Percentiles rank a stretch among this genome's conserved stretches.
These are phyloP conservation scores for Chelonia mydas DNA, from an alignment of 2,797 vertebrate species.

Conservation along the genomic window DNA sequence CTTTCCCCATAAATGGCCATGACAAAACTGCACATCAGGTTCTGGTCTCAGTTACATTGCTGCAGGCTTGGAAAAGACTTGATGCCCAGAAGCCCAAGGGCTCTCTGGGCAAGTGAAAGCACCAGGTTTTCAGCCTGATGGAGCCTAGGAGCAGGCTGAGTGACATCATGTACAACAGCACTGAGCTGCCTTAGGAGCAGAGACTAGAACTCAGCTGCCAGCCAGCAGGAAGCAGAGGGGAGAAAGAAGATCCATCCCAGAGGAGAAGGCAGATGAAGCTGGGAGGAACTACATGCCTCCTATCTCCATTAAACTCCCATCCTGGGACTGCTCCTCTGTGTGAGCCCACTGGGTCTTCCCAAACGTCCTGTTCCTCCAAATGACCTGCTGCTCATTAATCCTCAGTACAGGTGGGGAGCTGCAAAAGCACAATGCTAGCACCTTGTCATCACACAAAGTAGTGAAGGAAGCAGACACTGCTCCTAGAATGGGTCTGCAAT, in stretches of 20 bases:
- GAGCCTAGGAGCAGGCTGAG: background rate
- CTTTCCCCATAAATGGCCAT: rapidly evolving
- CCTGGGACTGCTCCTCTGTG: background rate
- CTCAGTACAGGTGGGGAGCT: background rate
- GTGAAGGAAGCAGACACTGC: background rate
- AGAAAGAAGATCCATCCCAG: background rate
- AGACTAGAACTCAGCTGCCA: background rate
- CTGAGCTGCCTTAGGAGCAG: background rate
- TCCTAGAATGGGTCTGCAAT: background rate
- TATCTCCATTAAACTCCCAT: too few relatives aligned
- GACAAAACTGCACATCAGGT: background rate
- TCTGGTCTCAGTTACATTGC: background rate
- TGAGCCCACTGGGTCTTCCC: background rate
- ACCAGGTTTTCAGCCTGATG: background rate
- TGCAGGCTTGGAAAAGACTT: background rate
- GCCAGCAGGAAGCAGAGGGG: background rate
- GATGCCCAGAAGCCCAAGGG: background rate
- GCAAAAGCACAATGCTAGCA: background rate
- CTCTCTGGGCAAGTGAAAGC: background rate
- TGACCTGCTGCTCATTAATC: background rate
- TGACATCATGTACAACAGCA: rapidly evolving
- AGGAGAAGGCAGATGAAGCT: background rate
- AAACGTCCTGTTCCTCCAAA: background rate
- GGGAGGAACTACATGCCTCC: background rate
- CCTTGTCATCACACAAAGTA: background rate